Base-by-base conservation (phyloP, 2,888 invertebrate species). In the Drosophila recens region DNA sequence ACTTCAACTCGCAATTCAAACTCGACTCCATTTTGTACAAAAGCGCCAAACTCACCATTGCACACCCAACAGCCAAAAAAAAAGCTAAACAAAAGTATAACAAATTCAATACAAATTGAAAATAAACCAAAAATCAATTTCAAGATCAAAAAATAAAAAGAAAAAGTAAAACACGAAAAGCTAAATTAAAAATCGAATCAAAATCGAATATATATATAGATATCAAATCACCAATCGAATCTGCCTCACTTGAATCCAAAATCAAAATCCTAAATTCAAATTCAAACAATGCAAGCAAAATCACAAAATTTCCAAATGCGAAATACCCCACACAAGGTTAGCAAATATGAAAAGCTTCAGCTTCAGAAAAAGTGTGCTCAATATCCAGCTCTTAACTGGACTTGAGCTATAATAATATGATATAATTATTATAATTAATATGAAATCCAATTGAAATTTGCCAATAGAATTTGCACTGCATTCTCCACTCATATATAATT, bases 271-370 rank as follows among this genome's bases (percentile, higher is more conserved):
- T n/a, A 78, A 51, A 59, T 74, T 62, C 45, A 40, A 72, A 70
- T 54, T 54, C 10, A 67, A 72, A 80, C 52, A 69, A 85, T 85
- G 84, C 89, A 89, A 85, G 89, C 84, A 69, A 85, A 85, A 85
- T 81, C 89, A 84, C 82, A 89, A 85, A 85, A 83, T 89, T 85
- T 79, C 79, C 87, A 89, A 79, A 81, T 87, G 84, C 81, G 87
- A 89, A 89, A 87, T 72, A 67, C 76, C 79, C 79, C 89, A 69
- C 89, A 85, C 84, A 85, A 85, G 84, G 84, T 85, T 85, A 85
- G 84, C 87, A 87, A 81, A 75, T 40, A 53, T 53, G 38, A 38
- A 53, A 53, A 58, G 45, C 57, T 34, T 27, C 46, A 58, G 34
- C 27, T n/a, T 30, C 38, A 17, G 17, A 17, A 43, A 52, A 34